These are phyloP conservation scores for Petrophora chlorosata DNA, from an alignment of 2,888 invertebrate species.

Conservation along the genomic window DNA sequence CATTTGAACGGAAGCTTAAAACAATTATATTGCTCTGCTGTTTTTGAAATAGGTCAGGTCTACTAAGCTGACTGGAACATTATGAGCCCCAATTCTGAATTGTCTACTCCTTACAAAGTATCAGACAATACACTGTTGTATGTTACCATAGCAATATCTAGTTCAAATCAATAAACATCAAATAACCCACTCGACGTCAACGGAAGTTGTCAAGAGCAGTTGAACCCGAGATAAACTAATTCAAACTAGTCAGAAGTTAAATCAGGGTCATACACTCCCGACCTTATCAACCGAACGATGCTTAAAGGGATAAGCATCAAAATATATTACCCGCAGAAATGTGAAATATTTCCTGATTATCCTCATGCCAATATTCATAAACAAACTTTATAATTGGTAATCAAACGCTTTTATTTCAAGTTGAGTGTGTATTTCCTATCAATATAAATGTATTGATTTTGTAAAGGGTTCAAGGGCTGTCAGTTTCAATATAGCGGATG, in stretches of 20 bases:
- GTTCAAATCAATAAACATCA: constrained; percentile 43
- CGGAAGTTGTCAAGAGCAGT: constrained; percentile 74
- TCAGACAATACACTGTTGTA: constrained; percentile 33
- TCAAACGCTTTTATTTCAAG: constrained; percentile 40
- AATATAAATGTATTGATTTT: constrained; percentile 52
- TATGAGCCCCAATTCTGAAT: background rate
- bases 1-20: no score
- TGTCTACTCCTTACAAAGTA: background rate
- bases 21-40: no score
- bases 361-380: constrained; percentile 7
- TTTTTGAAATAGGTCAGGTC: no score
- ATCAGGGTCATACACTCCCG: constrained; percentile 56
- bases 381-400: background rate
- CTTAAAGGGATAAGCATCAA: background rate
- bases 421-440: constrained; percentile 59
- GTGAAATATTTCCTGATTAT: constrained; percentile 6
- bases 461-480: constrained; percentile 60
- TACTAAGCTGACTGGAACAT: no score
- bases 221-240: constrained; percentile 69
- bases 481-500: constrained; percentile 61
- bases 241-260: constrained; percentile 63
- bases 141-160: constrained; percentile 45
- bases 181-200: constrained; percentile 44
- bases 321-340: constrained; percentile 2
- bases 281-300: constrained; percentile 35